Percentiles rank a stretch among this genome's conserved stretches.
Conservation (phyloP, 2,888 invertebrate species). For the Axea sp. region DNA sequence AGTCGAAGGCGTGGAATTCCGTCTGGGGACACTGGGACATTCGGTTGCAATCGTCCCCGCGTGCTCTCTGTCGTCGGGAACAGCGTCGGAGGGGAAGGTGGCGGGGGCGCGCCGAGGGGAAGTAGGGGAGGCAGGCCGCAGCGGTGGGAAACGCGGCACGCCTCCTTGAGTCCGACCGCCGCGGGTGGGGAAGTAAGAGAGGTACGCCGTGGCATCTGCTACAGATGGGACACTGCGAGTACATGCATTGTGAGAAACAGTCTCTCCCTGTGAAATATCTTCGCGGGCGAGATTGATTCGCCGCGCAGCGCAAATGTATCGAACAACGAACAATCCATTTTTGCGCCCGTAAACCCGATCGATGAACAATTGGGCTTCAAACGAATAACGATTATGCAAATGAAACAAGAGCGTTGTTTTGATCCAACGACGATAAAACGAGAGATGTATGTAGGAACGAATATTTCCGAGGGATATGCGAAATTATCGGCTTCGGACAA, state of each 20-base stretch:
- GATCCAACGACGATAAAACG: too few species aligned
- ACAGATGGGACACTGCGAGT: slow-evolving; percentile 64
- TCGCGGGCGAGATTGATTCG: not conserved
- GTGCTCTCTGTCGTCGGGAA: slow-evolving; percentile 52
- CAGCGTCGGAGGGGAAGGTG: slow-evolving; percentile 57
- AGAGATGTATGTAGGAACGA: too few species aligned
- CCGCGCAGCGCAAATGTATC: not conserved
- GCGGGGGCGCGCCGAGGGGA: slow-evolving; percentile 50
- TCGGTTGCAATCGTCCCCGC: slow-evolving; percentile 50
- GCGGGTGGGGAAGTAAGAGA: slow-evolving; percentile 61
- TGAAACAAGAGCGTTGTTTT: too few species aligned
- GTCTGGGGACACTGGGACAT: slow-evolving; percentile 60
- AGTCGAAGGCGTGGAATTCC: slow-evolving; percentile 61
- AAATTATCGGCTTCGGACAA: not conserved
- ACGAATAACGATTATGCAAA: too few species aligned
- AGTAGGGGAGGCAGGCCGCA: slow-evolving; percentile 55
- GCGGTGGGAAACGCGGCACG: slow-evolving; percentile 62
- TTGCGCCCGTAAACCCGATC: too few species aligned
- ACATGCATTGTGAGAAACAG: slow-evolving; percentile 47
- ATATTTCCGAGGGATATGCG: not conserved
- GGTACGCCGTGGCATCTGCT: slow-evolving; percentile 66
- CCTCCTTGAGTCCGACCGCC: slow-evolving; percentile 48
- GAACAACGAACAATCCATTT: too few species aligned
- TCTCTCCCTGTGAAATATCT: slow-evolving; percentile 11
- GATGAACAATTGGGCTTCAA: too few species aligned